Evolutionary conservation across 2,797 vertebrate genomes (phyloP).

Genomic region (Leptoclinus maculatus): DNA sequence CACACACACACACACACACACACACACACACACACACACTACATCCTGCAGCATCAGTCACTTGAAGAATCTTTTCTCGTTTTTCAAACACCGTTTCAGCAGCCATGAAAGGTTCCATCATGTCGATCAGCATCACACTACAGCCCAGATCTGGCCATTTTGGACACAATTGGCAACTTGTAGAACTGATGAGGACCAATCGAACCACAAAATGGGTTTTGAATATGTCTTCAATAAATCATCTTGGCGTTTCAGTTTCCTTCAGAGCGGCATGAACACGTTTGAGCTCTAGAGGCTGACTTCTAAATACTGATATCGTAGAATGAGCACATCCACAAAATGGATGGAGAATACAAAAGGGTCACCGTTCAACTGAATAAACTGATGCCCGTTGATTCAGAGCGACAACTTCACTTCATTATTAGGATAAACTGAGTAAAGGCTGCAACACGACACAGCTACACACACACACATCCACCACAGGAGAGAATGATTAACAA

Average conservation of each 20-base stretch:
- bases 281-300: constrained; percentile 21
- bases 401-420: constrained; percentile 21
- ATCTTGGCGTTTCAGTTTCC: constrained; percentile 12
- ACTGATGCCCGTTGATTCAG: constrained; percentile 14
- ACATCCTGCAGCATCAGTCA: constrained; percentile 66
- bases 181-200: background rate
- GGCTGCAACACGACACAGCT: constrained; percentile 8
- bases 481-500: constrained; percentile 25
- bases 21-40: background rate
- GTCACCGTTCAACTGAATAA: constrained; percentile 29
- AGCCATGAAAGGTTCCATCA: constrained; percentile 42
- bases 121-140: constrained; percentile 48
- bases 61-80: constrained; percentile 39
- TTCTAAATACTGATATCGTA: constrained; percentile 25
- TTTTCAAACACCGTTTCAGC: constrained; percentile 51
- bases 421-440: constrained; percentile 23
- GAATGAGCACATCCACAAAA: constrained; percentile 40
- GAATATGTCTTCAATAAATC: constrained; percentile 24
- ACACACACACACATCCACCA: background rate
- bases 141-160: constrained; percentile 31
- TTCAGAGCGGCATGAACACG: constrained; percentile 12
- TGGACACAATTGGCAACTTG: constrained; percentile 7
- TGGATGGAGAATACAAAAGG: constrained; percentile 50
- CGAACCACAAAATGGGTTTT: constrained; percentile 1
- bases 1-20: too few relatives aligned